A percentile compares a stretch with the other conserved stretches of the same genome.
Evolutionary conservation across 30 jellyfish, hydroid and myxozoan genomes (phyloP).

Genomic region (Phacellophora camtschatica): DNA sequence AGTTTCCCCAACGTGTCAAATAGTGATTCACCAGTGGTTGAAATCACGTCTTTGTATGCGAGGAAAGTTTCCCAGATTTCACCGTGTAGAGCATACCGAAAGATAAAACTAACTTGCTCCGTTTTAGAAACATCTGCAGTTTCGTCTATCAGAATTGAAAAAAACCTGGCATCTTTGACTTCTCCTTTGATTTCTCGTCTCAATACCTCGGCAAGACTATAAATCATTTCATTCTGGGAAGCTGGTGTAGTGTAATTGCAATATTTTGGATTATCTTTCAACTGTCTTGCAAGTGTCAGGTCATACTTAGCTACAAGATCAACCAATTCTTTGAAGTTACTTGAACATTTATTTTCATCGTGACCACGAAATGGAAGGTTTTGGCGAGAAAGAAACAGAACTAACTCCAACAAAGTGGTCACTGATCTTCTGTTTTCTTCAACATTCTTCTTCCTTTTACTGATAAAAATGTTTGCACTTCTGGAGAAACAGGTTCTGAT

Average conservation of each 20-base stretch:
- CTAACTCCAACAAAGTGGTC: not conserved
- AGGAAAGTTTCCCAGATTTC: not conserved
- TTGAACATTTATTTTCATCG: not conserved
- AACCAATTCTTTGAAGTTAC: not conserved
- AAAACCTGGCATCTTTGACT: not conserved
- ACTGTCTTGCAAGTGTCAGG: not conserved
- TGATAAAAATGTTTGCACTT: not conserved
- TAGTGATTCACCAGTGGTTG: not conserved
- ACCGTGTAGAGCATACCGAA: not conserved
- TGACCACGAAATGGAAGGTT: constrained; percentile 5
- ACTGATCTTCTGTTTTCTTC: not conserved
- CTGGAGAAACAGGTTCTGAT: not conserved
- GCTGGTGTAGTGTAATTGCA: not conserved
- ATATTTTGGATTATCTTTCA: not conserved
- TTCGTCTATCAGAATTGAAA: constrained; percentile 27
- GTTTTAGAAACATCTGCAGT: constrained; percentile 41
- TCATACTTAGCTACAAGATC: not conserved
- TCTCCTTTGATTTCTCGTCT: constrained; percentile 7
- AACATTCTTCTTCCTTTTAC: not conserved
- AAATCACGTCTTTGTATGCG: not conserved
- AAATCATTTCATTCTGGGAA: constrained; percentile 27
- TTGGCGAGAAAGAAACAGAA: not conserved
- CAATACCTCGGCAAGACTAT: constrained; percentile 16
- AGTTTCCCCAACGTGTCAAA: too few species aligned
- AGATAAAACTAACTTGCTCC: not conserved